A percentile compares a stretch with the other conserved stretches of the same genome.
phyloP scores from a whole-genome alignment of 1,140 invertebrate genomes.

The Chlorops oryzae region DNA sequence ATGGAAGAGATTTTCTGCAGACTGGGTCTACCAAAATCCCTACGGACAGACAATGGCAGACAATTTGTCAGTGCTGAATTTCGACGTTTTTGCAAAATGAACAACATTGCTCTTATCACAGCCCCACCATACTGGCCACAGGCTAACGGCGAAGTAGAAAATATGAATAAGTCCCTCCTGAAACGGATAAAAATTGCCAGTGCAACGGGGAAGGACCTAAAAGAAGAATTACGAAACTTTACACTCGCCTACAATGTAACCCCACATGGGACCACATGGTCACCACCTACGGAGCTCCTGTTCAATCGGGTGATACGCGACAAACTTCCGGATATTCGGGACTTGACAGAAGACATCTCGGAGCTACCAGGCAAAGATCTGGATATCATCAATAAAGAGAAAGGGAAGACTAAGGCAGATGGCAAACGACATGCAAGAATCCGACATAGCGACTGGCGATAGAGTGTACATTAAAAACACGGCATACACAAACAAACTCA shows the following conservation, averaged over 20 bases:
- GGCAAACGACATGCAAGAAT: too few relatives aligned
- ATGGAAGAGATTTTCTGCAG: neutral
- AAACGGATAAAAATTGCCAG: slow-evolving; percentile 4
- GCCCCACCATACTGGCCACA: slow-evolving; percentile 23
- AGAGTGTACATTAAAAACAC: too few relatives aligned
- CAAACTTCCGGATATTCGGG: slow-evolving; percentile 13
- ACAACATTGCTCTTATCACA: slow-evolving; percentile 4
- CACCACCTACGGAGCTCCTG: slow-evolving; percentile 16
- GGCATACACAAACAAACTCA: too few relatives aligned
- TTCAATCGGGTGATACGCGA: slow-evolving; percentile 14
- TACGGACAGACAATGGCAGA: slow-evolving; percentile 5
- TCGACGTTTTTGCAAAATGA: neutral
- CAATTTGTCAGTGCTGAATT: slow-evolving; percentile 7
- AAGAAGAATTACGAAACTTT: slow-evolving; percentile 12
- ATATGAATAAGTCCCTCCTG: slow-evolving; percentile 2
- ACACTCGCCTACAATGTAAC: slow-evolving; percentile 14
- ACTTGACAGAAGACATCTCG: slow-evolving; percentile 9
- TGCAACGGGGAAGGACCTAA: neutral
- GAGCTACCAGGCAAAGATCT: slow-evolving; percentile 14
- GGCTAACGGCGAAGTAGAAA: slow-evolving; percentile 23
- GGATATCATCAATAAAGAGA: neutral
- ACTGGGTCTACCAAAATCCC: slow-evolving; percentile 6
- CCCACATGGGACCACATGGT: slow-evolving; percentile 16
- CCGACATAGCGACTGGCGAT: too few relatives aligned
- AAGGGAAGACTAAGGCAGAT: too few relatives aligned